Conservation (phyloP, 2,888 invertebrate species). For the Hemicrepidius hirtus region DNA sequence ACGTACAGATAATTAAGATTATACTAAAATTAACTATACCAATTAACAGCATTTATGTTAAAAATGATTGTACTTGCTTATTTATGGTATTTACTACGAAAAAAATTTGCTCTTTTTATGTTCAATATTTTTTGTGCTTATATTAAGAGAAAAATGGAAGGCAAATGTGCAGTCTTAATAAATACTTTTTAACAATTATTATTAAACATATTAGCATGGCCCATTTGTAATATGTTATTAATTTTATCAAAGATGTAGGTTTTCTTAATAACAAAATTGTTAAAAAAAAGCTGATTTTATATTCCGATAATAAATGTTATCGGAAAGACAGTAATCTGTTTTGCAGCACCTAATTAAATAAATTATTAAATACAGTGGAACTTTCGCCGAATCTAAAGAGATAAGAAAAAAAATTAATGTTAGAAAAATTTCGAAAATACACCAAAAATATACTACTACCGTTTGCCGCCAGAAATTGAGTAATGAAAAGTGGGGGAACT, state of each 20-base stretch:
- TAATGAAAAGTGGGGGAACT: too few relatives aligned
- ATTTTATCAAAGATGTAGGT: slow-evolving; percentile 4
- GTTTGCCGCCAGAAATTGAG: too few relatives aligned
- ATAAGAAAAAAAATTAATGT: too few relatives aligned
- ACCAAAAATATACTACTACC: too few relatives aligned
- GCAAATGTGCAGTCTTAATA: slow-evolving; percentile 69
- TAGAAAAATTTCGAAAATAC: too few relatives aligned
- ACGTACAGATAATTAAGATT: slow-evolving; percentile 38
- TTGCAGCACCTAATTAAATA: too few relatives aligned
- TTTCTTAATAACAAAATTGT: neutral
- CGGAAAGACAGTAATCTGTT: too few relatives aligned
- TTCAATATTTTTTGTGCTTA: slow-evolving; percentile 55
- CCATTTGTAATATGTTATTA: slow-evolving; percentile 27
- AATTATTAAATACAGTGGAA: too few relatives aligned
- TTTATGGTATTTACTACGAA: slow-evolving; percentile 38
- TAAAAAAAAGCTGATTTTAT: too few relatives aligned
- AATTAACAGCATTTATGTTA: slow-evolving; percentile 31
- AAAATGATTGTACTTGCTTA: slow-evolving; percentile 57
- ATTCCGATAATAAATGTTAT: too few relatives aligned
- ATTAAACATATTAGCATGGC: slow-evolving; percentile 29
- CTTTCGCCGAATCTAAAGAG: too few relatives aligned
- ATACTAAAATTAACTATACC: slow-evolving; percentile 29
- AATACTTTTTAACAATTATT: slow-evolving; percentile 47
- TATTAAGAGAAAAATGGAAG: slow-evolving; percentile 65
- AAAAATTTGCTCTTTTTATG: slow-evolving; percentile 22